Conservation (phyloP, 2,888 invertebrate genomes). For the Latrodectus hesperus region DNA sequence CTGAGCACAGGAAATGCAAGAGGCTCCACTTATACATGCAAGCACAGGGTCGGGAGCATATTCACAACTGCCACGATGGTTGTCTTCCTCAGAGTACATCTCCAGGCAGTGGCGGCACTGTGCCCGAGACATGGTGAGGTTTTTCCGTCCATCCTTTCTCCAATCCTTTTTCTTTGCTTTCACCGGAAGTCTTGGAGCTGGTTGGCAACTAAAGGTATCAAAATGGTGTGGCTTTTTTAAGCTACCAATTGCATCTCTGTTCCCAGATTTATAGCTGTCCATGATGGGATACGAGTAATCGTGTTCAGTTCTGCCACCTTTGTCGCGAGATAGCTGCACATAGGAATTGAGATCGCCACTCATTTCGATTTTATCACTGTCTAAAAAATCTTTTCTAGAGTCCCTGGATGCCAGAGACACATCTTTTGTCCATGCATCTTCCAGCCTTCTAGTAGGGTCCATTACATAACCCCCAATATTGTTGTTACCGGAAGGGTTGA, state of each 20-base stretch:
- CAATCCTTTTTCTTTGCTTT: slow-evolving; percentile 72
- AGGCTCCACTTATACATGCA: slow-evolving; percentile 85
- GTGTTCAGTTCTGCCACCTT: slow-evolving; percentile 80
- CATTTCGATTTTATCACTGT: slow-evolving; percentile 70
- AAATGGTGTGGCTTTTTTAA: slow-evolving; percentile 48
- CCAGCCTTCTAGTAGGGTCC: slow-evolving; percentile 58
- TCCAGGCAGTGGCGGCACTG: slow-evolving; percentile 78
- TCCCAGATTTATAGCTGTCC: slow-evolving; percentile 73
- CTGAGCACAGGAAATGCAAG: slow-evolving; percentile 90
- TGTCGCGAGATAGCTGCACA: slow-evolving; percentile 81
- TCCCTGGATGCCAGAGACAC: slow-evolving; percentile 11
- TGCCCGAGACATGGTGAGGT: slow-evolving; percentile 71
- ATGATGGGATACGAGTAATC: slow-evolving; percentile 91
- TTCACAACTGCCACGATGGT: slow-evolving; percentile 84
- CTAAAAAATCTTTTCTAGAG: slow-evolving; percentile 53
- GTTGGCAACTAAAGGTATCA: slow-evolving; percentile 58
- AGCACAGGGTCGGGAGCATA: slow-evolving; percentile 88
- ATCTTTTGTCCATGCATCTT: slow-evolving; percentile 73
- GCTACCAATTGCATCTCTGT: slow-evolving; percentile 50
- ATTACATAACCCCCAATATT: slow-evolving; percentile 44
- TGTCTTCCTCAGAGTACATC: slow-evolving; percentile 85
- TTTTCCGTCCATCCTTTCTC: slow-evolving; percentile 69
- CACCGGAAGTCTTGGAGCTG: slow-evolving; percentile 59
- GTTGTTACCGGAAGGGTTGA: slow-evolving; percentile 55
- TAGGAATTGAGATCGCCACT: slow-evolving; percentile 80